phyloP scores from a whole-genome alignment of 2,113 vertebrate species.

The Ciconia stormi region DNA sequence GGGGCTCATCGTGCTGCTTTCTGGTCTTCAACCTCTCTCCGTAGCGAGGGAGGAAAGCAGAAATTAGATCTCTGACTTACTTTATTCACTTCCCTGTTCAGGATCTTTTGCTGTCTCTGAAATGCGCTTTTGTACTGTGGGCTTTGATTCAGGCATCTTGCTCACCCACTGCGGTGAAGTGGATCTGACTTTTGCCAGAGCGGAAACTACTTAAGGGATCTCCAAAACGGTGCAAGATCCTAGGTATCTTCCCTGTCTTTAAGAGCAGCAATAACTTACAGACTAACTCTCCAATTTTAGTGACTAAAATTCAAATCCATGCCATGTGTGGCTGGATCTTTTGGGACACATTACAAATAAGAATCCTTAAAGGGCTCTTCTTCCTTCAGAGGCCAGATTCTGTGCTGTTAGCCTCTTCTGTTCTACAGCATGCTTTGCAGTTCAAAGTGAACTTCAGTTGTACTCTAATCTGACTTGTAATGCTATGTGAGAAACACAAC shows the following conservation, averaged over 20 bases:
- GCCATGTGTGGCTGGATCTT: neutral
- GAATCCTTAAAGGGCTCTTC: neutral
- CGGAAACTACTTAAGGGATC: neutral
- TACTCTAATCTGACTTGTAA: neutral
- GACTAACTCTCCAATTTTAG: neutral
- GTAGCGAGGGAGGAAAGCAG: rapidly evolving
- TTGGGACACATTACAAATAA: neutral
- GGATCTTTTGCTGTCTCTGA: neutral
- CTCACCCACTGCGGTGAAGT: neutral
- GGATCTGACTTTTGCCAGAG: neutral
- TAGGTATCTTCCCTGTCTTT: neutral
- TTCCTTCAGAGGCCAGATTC: neutral
- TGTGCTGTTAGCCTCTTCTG: neutral
- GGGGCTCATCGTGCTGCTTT: rapidly evolving
- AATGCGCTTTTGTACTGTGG: rapidly evolving
- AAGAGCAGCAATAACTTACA: neutral
- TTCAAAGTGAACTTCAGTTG: neutral
- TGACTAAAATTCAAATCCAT: neutral
- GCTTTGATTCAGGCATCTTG: neutral
- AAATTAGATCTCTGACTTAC: no score
- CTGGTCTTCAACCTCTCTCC: rapidly evolving
- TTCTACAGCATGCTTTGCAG: neutral
- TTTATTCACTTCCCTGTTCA: neutral
- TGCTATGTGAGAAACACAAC: rapidly evolving
- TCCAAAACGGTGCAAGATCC: neutral